phyloP scores from a whole-genome alignment of 2,797 vertebrate genomes.

The Acrocephalus scirpaceus region DNA sequence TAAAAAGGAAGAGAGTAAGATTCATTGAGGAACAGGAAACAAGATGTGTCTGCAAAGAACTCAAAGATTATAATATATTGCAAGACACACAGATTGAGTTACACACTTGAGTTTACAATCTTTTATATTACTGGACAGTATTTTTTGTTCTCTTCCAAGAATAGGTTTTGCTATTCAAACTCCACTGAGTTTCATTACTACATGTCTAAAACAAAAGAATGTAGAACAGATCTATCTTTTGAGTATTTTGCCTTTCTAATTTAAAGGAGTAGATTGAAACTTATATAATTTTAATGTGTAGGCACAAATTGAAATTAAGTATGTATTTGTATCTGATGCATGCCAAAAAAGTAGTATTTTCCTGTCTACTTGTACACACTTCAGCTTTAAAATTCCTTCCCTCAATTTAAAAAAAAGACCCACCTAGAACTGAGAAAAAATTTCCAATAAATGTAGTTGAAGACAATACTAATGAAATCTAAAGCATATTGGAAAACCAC shows the following conservation, averaged over 20 bases:
- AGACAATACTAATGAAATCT: not conserved
- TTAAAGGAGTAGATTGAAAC: not conserved
- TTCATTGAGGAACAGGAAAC: not conserved
- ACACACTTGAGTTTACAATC: not conserved
- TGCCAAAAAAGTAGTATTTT: not conserved
- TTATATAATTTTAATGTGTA: not conserved
- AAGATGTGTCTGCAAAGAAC: not conserved
- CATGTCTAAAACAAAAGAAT: not conserved
- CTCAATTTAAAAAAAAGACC: not conserved
- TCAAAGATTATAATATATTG: not conserved
- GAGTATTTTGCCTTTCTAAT: not conserved
- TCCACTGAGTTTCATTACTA: not conserved
- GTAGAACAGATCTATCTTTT: not conserved
- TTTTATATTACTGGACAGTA: not conserved
- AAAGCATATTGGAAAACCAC: not conserved
- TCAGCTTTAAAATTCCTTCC: not conserved
- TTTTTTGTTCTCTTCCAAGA: not conserved
- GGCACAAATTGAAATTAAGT: not conserved
- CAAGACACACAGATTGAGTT: not conserved
- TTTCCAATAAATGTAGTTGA: not conserved
- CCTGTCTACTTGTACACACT: not conserved
- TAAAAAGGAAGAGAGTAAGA: not conserved
- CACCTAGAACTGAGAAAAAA: not conserved
- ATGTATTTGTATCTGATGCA: not conserved
- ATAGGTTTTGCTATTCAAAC: not conserved